Base-by-base conservation (phyloP, 2,113 vertebrate genomes). In the Anthoscopus minutus region DNA sequence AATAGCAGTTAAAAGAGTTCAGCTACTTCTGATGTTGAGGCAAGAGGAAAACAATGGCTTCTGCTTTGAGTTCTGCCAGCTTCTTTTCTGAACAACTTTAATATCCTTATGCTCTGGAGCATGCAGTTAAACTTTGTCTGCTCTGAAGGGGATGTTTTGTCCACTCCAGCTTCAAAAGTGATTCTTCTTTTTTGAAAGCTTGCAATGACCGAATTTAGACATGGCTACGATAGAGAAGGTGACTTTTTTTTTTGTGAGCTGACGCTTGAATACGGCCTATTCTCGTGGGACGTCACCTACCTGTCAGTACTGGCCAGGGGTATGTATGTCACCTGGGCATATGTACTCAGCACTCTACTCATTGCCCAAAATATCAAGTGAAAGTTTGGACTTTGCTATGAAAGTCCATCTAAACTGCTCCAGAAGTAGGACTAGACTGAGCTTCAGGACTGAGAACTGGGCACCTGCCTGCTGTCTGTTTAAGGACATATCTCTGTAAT, bases 11-110 rank as follows among this genome's bases (percentile, higher is more conserved):
- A 77, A 84, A 92, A 89, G 71, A 88, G 57, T 86, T 95, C 69
- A 48, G 40, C 62, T 73, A 21, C 80, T 92, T 93, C 45, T 90
- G 57, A 67, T 78, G 67, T 53, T 78, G 89, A 90, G 76, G 72
- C 88, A 81, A 88, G 88, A 73, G 30, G 51, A 80, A 81, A 93
- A 94, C 90, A 92, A 92, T 93, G 42, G 56, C 53, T 94, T 92
- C 56, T 84, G 71, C 91, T 94, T 79, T 86, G 86, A 89, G 48
- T 93, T 92, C 69, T 96, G 86, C 72, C 83, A 91, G 54, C 48
- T 86, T 86, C 71, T 94, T 84, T 93, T 92, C 77, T 92, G 77
- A 86, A 40, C 38, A 58, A 15, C 58, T 95, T 82, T 66, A 92
- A 93, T 86, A 64, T 64, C 38, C n/a, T 64, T 71, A 81, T 35